Base-by-base conservation (phyloP, 2,797 vertebrate species). In the Todus mexicanus region DNA sequence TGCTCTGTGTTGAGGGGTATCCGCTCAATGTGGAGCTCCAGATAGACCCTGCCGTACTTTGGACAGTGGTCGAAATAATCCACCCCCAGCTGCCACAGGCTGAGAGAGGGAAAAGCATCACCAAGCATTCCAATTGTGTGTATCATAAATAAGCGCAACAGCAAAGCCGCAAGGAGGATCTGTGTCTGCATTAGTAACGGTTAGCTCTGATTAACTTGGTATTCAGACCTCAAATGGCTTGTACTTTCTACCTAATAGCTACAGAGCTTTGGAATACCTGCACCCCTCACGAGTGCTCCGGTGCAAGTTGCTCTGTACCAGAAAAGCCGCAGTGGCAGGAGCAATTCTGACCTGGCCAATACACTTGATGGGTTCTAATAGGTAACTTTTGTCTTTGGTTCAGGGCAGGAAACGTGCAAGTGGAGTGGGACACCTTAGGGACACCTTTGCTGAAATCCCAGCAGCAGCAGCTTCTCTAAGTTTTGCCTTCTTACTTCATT, bases 61-160 rank as follows among this genome's bases (percentile, higher is more conserved):
- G 98, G 98, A 75, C 99, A 99, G 96, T 99, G 96, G 96, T 99
- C 99, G 7, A 99, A 99, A 97, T 99, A 99, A 95, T 99, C 99
- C 54, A 99, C 99, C 4, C 98, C 99, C 96, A 99, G 91, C 98
- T 99, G 99, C 99, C 99, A 99, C 26, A 99, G 97, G 97, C 99
- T 99, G 90, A n/a, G 84, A 90, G 63, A 75, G 22, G 27, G 42
- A 8, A 16, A 14, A 89, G 25, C 45, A 27, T 14, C 51, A 31
- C 42, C 57, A 90, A 65, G 27, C 54, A 11, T 37, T 40, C 31
- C 54, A 61, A 12, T 9, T 25, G 16, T 5, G 33, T 8, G 47
- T 5, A 64, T 18, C 60, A 76, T 50, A 60, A 71, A 4, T 14
- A 65, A 75, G 33, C 45, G 37, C 19, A 37, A 56, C 18, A 42